Percentiles rank a stretch among this genome's conserved stretches.
Evolutionary conservation across 2,113 vertebrate genomes (phyloP).

Genomic region (Thalassoma bifasciatum): DNA sequence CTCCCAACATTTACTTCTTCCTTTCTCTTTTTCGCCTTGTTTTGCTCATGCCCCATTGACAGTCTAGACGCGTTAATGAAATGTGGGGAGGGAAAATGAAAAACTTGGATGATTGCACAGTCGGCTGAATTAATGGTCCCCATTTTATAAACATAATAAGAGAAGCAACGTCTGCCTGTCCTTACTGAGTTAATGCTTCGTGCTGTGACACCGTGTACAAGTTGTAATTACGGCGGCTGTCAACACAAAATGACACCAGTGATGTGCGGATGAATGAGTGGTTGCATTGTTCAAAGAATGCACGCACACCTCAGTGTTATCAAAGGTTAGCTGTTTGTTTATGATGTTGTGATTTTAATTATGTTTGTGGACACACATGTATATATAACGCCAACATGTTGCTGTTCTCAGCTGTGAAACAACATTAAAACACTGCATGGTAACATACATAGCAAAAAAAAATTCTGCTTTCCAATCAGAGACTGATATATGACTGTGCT

Average conservation of each 20-base stretch:
- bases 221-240: conserved; percentile 32
- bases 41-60: conserved; percentile 34
- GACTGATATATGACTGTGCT: background rate
- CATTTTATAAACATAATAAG: conserved; percentile 49
- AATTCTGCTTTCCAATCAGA: background rate
- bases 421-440: too few species aligned
- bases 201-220: conserved; percentile 19
- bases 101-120: conserved; percentile 48
- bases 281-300: background rate
- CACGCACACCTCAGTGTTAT: conserved; percentile 10
- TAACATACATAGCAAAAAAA: background rate
- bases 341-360: too few species aligned
- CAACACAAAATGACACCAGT: conserved; percentile 40
- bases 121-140: conserved; percentile 62
- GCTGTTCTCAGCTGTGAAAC: too few species aligned
- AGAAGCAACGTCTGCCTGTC: conserved; percentile 20
- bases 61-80: conserved; percentile 44
- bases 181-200: conserved; percentile 34
- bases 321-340: background rate
- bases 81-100: conserved; percentile 49
- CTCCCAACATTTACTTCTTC: conserved; percentile 13
- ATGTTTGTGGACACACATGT: too few species aligned
- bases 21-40: conserved; percentile 14
- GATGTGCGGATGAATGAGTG: conserved; percentile 3
- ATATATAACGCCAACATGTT: too few species aligned